Conservation (phyloP, 2,888 invertebrate genomes). For the Epinotia demarniana region DNA sequence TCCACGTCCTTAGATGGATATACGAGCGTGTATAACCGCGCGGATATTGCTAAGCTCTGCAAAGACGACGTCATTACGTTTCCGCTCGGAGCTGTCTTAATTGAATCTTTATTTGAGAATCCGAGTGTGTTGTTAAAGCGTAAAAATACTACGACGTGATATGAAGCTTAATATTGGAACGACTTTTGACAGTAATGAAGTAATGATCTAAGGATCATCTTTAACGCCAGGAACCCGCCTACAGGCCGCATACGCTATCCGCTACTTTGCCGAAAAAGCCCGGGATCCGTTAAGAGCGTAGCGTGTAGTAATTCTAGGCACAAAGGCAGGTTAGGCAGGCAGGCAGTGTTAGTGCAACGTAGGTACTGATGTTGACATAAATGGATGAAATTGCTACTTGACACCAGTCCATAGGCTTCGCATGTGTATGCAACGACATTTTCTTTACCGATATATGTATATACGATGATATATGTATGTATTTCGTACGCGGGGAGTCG, state of each 20-base stretch:
- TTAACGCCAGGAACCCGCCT: too few species aligned
- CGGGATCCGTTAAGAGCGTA: too few species aligned
- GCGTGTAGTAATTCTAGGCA: too few species aligned
- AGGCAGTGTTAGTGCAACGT: neutral
- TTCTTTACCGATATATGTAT: neutral
- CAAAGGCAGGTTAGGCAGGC: too few species aligned
- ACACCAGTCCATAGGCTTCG: neutral
- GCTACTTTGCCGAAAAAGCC: too few species aligned
- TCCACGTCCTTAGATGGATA: neutral
- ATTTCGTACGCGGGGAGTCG: neutral
- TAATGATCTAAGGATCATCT: too few species aligned
- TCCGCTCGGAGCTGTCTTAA: constrained; percentile 19
- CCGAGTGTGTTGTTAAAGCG: constrained; percentile 7
- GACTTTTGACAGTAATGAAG: too few species aligned
- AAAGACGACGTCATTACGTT: constrained; percentile 25
- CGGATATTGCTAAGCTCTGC: constrained; percentile 5
- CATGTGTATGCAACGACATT: neutral
- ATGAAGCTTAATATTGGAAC: neutral
- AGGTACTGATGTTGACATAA: neutral
- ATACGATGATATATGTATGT: too few species aligned
- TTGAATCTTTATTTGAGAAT: constrained; percentile 30
- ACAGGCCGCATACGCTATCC: too few species aligned
- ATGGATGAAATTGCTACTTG: neutral
- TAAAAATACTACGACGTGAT: constrained; percentile 7
- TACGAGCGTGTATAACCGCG: neutral